These are phyloP conservation scores for Sarotherodon lohbergeri DNA, from an alignment of 2,113 vertebrate genomes.

Conservation along the genomic window DNA sequence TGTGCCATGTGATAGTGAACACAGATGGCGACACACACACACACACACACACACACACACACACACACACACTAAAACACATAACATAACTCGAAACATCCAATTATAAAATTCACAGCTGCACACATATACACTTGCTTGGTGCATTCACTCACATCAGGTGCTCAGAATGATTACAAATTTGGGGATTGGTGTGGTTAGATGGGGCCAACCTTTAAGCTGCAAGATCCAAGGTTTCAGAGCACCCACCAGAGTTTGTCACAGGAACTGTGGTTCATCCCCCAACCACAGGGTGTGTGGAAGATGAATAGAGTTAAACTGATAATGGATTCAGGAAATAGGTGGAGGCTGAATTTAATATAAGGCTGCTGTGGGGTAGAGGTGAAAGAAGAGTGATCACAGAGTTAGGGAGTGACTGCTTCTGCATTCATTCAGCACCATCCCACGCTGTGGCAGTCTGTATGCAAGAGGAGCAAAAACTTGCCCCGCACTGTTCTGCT, in stretches of 20 bases:
- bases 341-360: conserved; percentile 47
- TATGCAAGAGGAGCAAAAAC: conserved; percentile 26
- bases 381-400: conserved; percentile 40
- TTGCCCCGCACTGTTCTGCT: not conserved
- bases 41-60: not conserved
- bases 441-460: not conserved
- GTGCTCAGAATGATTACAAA: conserved; percentile 18
- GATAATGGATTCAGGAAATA: conserved; percentile 57
- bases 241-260: conserved; percentile 19
- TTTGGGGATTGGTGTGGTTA: not conserved
- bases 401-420: conserved; percentile 12
- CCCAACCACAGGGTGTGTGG: not conserved
- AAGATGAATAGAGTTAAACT: conserved; percentile 57
- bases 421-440: conserved; percentile 33
- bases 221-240: conserved; percentile 21
- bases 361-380: conserved; percentile 35
- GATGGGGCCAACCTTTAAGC: not conserved
- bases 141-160: conserved; percentile 1
- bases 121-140: not conserved
- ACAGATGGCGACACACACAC: conserved; percentile 27
- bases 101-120: not conserved
- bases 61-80: not conserved
- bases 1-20: not conserved
- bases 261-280: conserved; percentile 12
- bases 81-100: not conserved